Conservation (phyloP, 2,888 invertebrate genomes). For the Mythimna impura region DNA sequence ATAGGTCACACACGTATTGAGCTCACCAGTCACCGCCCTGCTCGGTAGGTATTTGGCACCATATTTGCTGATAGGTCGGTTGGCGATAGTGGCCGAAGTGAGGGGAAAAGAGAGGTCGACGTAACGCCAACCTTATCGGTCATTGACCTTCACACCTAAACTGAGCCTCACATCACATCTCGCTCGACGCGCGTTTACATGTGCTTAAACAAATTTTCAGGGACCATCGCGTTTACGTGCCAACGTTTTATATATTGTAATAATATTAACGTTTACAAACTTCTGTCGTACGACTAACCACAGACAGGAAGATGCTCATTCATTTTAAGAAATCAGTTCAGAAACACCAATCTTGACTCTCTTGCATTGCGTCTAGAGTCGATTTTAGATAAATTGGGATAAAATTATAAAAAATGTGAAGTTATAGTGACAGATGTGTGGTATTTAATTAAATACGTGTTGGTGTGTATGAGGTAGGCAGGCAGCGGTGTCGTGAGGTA, state of each 20-base stretch:
- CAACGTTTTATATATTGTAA: slow-evolving; percentile 62
- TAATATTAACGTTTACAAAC: slow-evolving; percentile 63
- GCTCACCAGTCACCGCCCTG: slow-evolving; percentile 43
- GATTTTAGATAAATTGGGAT: slow-evolving; percentile 21
- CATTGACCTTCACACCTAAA: slow-evolving; percentile 89
- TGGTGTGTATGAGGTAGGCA: slow-evolving; percentile 65
- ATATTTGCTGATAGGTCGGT: slow-evolving; percentile 75
- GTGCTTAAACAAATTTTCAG: slow-evolving; percentile 75
- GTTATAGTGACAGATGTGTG: slow-evolving; percentile 49
- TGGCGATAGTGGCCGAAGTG: slow-evolving; percentile 75
- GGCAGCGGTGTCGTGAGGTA: slow-evolving; percentile 72
- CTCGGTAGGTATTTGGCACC: slow-evolving; percentile 69
- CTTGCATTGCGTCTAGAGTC: slow-evolving; percentile 29
- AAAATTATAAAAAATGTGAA: slow-evolving; percentile 20
- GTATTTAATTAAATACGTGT: slow-evolving; percentile 50
- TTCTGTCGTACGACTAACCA: slow-evolving; percentile 55
- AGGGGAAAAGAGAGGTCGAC: slow-evolving; percentile 80
- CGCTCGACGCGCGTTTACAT: slow-evolving; percentile 77
- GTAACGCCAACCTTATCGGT: slow-evolving; percentile 88
- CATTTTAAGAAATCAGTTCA: slow-evolving; percentile 49
- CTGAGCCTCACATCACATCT: slow-evolving; percentile 88
- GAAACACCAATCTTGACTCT: slow-evolving; percentile 27
- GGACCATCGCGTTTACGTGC: slow-evolving; percentile 69
- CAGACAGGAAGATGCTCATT: slow-evolving; percentile 57
- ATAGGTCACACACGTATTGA: slow-evolving; percentile 41